These are phyloP conservation scores for Agelastica alni DNA, from an alignment of 2,888 invertebrate species.

Conservation along the genomic window DNA sequence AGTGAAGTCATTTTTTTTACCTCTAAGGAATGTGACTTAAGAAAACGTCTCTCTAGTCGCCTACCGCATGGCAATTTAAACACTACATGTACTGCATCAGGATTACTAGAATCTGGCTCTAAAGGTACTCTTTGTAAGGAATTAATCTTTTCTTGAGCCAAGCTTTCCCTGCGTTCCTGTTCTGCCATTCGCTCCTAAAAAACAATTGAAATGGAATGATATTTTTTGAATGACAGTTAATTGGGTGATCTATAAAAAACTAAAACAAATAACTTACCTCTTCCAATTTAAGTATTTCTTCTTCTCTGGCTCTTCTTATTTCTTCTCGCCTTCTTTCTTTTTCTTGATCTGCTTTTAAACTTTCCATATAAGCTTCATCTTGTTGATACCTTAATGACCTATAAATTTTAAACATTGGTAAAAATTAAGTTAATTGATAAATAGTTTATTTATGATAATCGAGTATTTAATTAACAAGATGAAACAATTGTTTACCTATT, in stretches of 20 bases:
- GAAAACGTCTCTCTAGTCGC: slow-evolving; percentile 86
- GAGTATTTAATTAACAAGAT: too few species aligned
- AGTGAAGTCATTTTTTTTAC: too few species aligned
- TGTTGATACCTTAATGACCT: slow-evolving; percentile 88
- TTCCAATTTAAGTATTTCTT: slow-evolving; percentile 57
- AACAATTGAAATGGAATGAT: too few species aligned
- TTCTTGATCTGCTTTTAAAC: slow-evolving; percentile 90
- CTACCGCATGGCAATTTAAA: slow-evolving; percentile 91
- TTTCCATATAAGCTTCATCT: slow-evolving; percentile 92
- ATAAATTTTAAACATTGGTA: too few species aligned
- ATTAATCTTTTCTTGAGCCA: slow-evolving; percentile 69
- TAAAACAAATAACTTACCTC: slow-evolving; percentile 45
- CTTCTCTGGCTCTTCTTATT: slow-evolving; percentile 61
- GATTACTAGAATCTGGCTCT: slow-evolving; percentile 75
- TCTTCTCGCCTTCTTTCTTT: slow-evolving; percentile 79
- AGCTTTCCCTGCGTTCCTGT: slow-evolving; percentile 58
- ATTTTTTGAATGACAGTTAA: too few species aligned
- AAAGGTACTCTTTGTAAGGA: slow-evolving; percentile 68
- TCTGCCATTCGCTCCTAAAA: slow-evolving; percentile 56
- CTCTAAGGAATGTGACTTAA: slow-evolving; percentile 77
- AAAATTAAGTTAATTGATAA: too few species aligned
- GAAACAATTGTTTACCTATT: slow-evolving; percentile 76
- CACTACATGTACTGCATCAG: slow-evolving; percentile 79
- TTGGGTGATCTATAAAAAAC: too few species aligned
- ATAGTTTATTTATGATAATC: too few species aligned